phyloP scores from a whole-genome alignment of 2,888 invertebrate genomes.

The Nebria salina region DNA sequence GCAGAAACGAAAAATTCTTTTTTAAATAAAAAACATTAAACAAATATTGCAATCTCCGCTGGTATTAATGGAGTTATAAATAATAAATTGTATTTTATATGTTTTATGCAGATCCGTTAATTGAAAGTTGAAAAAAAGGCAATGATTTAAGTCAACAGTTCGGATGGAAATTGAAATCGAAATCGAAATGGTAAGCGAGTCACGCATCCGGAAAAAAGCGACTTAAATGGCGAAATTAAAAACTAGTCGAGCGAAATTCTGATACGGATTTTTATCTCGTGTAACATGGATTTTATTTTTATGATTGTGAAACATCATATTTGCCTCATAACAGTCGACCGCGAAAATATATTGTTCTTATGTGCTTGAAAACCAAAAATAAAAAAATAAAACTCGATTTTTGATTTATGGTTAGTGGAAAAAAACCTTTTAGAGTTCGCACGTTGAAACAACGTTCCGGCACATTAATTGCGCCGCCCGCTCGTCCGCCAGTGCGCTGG shows the following conservation, averaged over 20 bases:
- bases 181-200: neutral
- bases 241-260: neutral
- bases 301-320: neutral
- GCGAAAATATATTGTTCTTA: too few species aligned
- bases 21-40: too few species aligned
- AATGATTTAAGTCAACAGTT: neutral
- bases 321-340: too few species aligned
- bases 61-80: neutral
- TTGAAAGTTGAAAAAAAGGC: neutral
- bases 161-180: neutral
- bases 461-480: constrained; percentile 25
- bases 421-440: constrained; percentile 30
- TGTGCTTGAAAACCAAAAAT: too few species aligned
- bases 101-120: neutral
- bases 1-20: too few species aligned
- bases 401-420: neutral
- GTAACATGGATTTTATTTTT: neutral
- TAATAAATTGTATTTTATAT: neutral
- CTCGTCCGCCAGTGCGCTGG: neutral
- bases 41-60: too few species aligned
- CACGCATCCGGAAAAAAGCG: neutral
- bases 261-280: neutral
- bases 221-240: neutral
- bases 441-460: constrained; percentile 25
- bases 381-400: neutral